phyloP scores from a whole-genome alignment of 2,888 invertebrate species.

The Xylocampa areola region DNA sequence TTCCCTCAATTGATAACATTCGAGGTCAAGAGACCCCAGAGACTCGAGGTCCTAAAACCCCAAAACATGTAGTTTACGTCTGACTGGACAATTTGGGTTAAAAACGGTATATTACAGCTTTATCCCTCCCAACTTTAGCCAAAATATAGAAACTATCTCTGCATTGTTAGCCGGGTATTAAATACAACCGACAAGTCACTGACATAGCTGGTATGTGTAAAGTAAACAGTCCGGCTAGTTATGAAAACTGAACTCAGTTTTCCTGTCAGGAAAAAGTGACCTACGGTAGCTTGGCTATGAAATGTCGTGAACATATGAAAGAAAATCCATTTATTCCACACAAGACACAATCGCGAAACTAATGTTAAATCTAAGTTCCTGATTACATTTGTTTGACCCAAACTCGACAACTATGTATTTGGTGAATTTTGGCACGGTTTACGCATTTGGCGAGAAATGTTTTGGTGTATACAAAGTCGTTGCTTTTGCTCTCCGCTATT shows the following conservation, averaged over 20 bases:
- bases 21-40: conserved; percentile 11
- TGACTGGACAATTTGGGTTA: conserved; percentile 4
- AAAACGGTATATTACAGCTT: conserved; percentile 4
- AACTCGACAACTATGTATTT: conserved; percentile 15
- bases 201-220: conserved; percentile 37
- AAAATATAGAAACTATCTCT: conserved; percentile 23
- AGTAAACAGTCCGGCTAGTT: conserved; percentile 44
- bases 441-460: conserved; percentile 19
- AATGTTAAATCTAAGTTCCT: not conserved
- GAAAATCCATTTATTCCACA: not conserved
- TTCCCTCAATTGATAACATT: conserved; percentile 30
- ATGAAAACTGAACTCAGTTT: conserved; percentile 31
- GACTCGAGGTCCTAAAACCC: conserved; percentile 2
- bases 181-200: conserved; percentile 31
- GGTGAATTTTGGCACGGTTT: conserved; percentile 41
- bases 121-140: conserved; percentile 9
- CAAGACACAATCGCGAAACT: not conserved
- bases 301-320: not conserved
- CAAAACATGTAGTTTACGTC: conserved; percentile 5
- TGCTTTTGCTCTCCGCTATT: too few species aligned
- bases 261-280: conserved; percentile 7
- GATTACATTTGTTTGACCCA: conserved; percentile 21
- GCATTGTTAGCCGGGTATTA: conserved; percentile 26
- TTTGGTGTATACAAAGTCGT: conserved; percentile 15
- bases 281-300: conserved; percentile 6